Conservation (phyloP, 2,113 vertebrate genomes). For the Danionella cerebrum region DNA sequence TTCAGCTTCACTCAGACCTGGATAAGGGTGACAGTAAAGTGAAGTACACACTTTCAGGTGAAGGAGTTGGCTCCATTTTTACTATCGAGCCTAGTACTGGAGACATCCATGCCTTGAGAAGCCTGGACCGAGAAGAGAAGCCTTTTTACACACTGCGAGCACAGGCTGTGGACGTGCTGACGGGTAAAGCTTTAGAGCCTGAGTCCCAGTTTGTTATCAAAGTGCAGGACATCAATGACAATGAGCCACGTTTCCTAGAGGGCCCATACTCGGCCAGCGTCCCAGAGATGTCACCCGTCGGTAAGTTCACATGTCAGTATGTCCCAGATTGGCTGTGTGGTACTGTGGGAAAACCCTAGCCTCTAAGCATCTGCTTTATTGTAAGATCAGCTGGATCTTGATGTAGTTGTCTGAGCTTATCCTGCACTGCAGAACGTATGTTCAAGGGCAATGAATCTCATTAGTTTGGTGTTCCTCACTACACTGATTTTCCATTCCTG, state of each 20-base stretch:
- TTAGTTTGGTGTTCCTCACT: background rate
- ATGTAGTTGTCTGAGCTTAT: background rate
- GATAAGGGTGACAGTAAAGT: constrained; percentile 82
- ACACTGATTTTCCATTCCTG: background rate
- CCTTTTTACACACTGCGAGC: constrained; percentile 83
- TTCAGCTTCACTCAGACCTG: constrained; percentile 88
- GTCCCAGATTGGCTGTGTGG: background rate
- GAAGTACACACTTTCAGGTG: constrained; percentile 87
- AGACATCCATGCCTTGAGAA: constrained; percentile 86
- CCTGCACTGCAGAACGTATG: too few relatives aligned
- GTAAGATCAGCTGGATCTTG: background rate
- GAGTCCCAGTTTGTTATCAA: constrained; percentile 94
- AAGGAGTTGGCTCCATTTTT: constrained; percentile 86
- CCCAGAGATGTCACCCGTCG: constrained; percentile 91
- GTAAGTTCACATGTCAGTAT: constrained; percentile 48
- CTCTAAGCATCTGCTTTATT: background rate
- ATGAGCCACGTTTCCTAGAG: constrained; percentile 84
- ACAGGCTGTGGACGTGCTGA: constrained; percentile 81
- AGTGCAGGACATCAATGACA: constrained; percentile 96
- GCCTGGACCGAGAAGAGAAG: constrained; percentile 87
- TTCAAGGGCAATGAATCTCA: background rate
- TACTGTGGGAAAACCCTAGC: background rate
- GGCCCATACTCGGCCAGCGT: constrained; percentile 82
- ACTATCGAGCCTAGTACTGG: constrained; percentile 89
- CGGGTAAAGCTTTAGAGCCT: constrained; percentile 80